Base-by-base conservation (phyloP, 2,888 invertebrate genomes). In the Diplazon laetatorius region DNA sequence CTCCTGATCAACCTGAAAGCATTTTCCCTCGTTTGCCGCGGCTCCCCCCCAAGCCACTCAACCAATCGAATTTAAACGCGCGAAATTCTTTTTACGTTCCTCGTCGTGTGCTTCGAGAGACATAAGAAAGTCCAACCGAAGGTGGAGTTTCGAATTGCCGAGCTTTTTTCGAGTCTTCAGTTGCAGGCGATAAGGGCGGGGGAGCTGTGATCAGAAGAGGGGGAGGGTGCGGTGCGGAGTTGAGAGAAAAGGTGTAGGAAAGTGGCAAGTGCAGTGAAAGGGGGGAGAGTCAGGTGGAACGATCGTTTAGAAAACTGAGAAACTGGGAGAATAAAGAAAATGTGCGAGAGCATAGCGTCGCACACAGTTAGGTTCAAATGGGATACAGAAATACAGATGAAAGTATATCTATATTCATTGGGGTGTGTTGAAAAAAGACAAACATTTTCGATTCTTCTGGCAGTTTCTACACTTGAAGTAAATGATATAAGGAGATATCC, bases 41-140 rank as follows among this genome's bases (percentile, higher is more conserved):
- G 52, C 20, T 25, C 60, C 2, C 57, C 35, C 25, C 42, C 62
- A n/a, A 55, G 57, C 55, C 63, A 72, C 71, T 72, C 59, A 44
- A 50, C 71, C 76, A 57, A 76, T 76, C 71, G 76, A 72, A 76
- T 76, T 76, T 65, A 72, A 70, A 65, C 74, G 57, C 68, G 60
- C 42, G 76, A 48, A 48, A 65, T 71, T 48, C 57, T 59, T 65
- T n/a, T n/a, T 71, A 57, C 63, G 57, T 76, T n/a, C 76, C 44
- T 22, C 46, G 59, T 18, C 39, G 20, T 14, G 39, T 16, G 22
- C 42, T 66, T 9, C n/a, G 18, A 35, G 18, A 35, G 37, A 37
- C 30, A 22, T 18, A 37, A 5, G 57, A 37, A 57, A 20, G 9
- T 16, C 16, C 16, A 52, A 37, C 14, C 2, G 0, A 10, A 14